Conservation (phyloP, 2,888 invertebrate genomes). For the Trissolcus japonicus region DNA sequence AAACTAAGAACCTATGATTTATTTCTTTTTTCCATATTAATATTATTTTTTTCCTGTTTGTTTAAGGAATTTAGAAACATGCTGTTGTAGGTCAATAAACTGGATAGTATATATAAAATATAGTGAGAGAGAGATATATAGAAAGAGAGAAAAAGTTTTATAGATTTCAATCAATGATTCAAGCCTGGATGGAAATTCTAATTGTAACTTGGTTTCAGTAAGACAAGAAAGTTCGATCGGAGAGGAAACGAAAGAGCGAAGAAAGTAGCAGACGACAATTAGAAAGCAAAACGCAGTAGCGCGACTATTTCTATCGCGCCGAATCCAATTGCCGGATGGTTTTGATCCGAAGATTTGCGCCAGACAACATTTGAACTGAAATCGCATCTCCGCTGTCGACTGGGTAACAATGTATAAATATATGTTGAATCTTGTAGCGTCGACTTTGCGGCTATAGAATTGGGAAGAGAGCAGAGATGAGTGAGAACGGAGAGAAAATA, state of each 20-base stretch:
- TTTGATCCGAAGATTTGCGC: conserved; percentile 33
- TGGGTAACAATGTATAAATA: conserved; percentile 46
- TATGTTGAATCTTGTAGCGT: conserved; percentile 46
- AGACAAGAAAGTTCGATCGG: conserved; percentile 22
- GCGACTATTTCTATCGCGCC: conserved; percentile 32
- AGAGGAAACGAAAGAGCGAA: conserved; percentile 23
- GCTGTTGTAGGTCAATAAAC: too few relatives aligned
- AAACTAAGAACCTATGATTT: not conserved
- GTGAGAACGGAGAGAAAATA: conserved; percentile 62
- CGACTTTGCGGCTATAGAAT: conserved; percentile 44
- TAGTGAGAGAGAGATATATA: not conserved
- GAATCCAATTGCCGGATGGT: conserved; percentile 39
- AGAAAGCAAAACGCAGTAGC: conserved; percentile 45
- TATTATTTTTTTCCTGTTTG: not conserved
- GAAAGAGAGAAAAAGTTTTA: too few relatives aligned
- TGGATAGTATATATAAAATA: not conserved
- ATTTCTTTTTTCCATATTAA: too few relatives aligned
- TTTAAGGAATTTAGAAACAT: not conserved
- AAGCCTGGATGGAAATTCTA: conserved; percentile 11
- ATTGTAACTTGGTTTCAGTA: conserved; percentile 20
- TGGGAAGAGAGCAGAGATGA: conserved; percentile 37
- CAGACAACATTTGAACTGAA: conserved; percentile 39
- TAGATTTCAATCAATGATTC: too few relatives aligned
- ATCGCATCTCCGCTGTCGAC: conserved; percentile 37
- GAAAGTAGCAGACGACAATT: conserved; percentile 43